Base-by-base conservation (phyloP, 2,888 invertebrate genomes). In the Camptogramma bilineatum region DNA sequence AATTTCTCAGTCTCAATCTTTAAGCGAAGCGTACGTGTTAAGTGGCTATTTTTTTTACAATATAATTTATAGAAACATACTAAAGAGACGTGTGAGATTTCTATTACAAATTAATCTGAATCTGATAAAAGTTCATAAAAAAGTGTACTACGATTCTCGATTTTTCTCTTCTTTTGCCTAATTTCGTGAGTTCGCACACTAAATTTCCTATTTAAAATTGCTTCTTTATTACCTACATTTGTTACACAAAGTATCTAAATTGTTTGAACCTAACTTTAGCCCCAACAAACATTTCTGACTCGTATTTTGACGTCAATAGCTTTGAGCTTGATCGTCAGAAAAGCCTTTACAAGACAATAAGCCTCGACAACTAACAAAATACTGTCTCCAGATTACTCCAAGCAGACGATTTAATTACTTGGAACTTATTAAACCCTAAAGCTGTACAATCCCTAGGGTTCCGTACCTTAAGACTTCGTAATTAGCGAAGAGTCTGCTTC, bases 401-500 rank as follows among this genome's bases (percentile, higher is more conserved):
- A 19, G 51, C 16, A 60, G 65, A 61, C 65, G 46, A 61, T 61
- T 65, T 65, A 52, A 65, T 60, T 65, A 61, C 61, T 65, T 50
- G 31, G 21, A 53, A 65, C 65, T 61, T 65, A 65, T 65, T 61
- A 57, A 46, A 44, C 48, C 44, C 18, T 56, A 34, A 48, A 53
- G 56, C 44, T 39, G 44, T n/a, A 21, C 52, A 46, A 46, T 53
- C 63, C 34, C 58, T 21, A 63, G 34, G 59, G 47, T 50, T 44
- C 39, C 7, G 47, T 52, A 34, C 28, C 31, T n/a, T 46, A 34
- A 48, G 59, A 24, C 51, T 51, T 31, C 53, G 67, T 69, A 67
- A 71, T 69, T 69, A 69, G 52, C 52, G 67, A 65, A 65, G 69
- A 58, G 62, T 65, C 60, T 61, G 56, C 46, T 44, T 44, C 44